A percentile compares a stretch with the other conserved stretches of the same genome.
These are phyloP conservation scores for Cyphomyrus plagiostoma DNA, from an alignment of 2,113 vertebrate genomes.

Conservation along the genomic window DNA sequence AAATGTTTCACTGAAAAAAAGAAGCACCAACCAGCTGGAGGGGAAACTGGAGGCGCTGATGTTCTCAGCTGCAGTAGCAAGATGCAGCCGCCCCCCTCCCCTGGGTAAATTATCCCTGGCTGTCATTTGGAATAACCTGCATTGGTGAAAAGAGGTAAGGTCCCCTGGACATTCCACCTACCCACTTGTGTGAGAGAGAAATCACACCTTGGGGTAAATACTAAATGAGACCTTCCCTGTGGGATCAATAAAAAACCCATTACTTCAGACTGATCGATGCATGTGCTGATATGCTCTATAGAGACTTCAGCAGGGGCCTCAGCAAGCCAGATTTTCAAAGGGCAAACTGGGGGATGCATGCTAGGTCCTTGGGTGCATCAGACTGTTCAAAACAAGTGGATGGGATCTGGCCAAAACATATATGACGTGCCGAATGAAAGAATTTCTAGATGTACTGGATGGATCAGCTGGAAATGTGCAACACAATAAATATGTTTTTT, in stretches of 20 bases:
- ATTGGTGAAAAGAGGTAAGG: background rate
- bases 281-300: background rate
- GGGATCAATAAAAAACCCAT: constrained; percentile 21
- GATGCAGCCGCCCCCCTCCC: background rate
- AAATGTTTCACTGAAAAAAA: background rate
- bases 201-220: background rate
- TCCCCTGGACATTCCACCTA: background rate
- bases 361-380: background rate
- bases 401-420: background rate
- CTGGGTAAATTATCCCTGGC: background rate
- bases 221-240: constrained; percentile 8
- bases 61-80: background rate
- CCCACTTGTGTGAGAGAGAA: background rate
- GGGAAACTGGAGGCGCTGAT: background rate
- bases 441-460: background rate
- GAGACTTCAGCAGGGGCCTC: constrained; percentile 1
- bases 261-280: constrained; percentile 10
- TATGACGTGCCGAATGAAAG: background rate
- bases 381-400: background rate
- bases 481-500: background rate
- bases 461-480: background rate
- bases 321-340: background rate
- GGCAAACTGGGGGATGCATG: background rate
- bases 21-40: background rate
- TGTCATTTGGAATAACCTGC: background rate